phyloP scores from a whole-genome alignment of 2,113 vertebrate genomes.

The Camelus dromedarius region DNA sequence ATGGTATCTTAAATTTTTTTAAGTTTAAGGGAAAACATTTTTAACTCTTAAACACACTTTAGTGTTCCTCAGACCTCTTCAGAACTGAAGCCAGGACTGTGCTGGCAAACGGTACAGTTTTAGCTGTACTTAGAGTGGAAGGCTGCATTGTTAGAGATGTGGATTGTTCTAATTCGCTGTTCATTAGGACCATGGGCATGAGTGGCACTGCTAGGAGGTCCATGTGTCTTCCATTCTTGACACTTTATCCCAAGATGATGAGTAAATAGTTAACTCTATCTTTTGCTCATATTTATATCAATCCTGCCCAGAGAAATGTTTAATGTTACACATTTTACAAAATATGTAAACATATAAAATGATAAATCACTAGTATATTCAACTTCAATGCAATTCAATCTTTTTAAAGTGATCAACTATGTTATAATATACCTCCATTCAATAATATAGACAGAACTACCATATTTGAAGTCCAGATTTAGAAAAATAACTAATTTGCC shows the following conservation, averaged over 20 bases:
- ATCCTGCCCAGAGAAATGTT: background rate
- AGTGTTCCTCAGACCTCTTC: background rate
- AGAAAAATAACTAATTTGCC: slow-evolving; percentile 78
- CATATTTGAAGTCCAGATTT: slow-evolving; percentile 75
- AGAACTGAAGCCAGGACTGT: background rate
- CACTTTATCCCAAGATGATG: background rate
- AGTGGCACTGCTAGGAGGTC: background rate
- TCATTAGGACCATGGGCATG: background rate
- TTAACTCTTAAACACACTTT: background rate
- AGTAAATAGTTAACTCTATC: background rate
- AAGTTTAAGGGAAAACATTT: background rate
- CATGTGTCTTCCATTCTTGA: background rate
- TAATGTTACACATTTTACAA: slow-evolving; percentile 27
- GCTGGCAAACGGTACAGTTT: background rate
- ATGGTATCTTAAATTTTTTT: background rate
- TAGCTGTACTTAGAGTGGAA: background rate
- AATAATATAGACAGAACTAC: slow-evolving; percentile 14
- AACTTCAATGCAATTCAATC: background rate
- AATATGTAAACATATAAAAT: slow-evolving; percentile 38
- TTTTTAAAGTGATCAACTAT: background rate
- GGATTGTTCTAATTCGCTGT: background rate
- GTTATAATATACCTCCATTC: slow-evolving; percentile 34
- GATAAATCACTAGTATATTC: slow-evolving; percentile 59
- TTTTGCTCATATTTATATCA: background rate
- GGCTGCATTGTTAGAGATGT: background rate